Percentiles rank a stretch among this genome's conserved stretches.
phyloP scores from a whole-genome alignment of 1,140 invertebrate species.

The Dufourea novaeangliae region DNA sequence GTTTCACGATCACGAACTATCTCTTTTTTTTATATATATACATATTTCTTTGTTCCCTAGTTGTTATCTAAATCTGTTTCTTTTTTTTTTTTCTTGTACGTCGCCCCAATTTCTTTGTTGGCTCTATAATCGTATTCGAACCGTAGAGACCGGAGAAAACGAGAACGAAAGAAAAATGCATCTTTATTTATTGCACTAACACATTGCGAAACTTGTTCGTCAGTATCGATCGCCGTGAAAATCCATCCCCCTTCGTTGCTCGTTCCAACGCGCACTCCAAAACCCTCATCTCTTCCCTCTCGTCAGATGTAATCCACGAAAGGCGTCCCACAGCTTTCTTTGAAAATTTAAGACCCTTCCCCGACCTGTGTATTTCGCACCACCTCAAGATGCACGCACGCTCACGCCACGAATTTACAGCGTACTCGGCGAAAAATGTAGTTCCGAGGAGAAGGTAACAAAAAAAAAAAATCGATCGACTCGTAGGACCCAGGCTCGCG shows the following conservation, averaged over 20 bases:
- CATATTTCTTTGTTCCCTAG: neutral
- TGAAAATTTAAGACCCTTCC: neutral
- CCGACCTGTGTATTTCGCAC: conserved; percentile 8
- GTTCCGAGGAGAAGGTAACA: conserved; percentile 41
- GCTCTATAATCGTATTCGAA: neutral
- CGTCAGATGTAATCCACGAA: neutral
- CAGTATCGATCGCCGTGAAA: conserved; percentile 24
- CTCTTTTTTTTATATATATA: neutral
- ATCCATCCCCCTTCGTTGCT: conserved; percentile 1
- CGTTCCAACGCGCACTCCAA: neutral
- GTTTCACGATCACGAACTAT: neutral
- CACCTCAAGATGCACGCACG: conserved; percentile 37
- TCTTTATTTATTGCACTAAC: conserved; percentile 68
- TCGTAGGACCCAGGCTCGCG: conserved; percentile 14
- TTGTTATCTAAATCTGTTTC: neutral
- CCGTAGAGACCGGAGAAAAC: neutral
- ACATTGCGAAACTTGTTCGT: conserved; percentile 47
- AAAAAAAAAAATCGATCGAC: conserved; percentile 16
- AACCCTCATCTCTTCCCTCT: no score
- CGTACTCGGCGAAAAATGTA: conserved; percentile 16
- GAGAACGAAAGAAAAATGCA: conserved; percentile 53
- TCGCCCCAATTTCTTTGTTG: neutral
- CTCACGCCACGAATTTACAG: conserved; percentile 31
- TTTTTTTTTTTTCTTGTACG: neutral
- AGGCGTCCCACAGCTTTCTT: neutral